phyloP scores from a whole-genome alignment of 2,888 invertebrate genomes.

The Oxyteleia sp. region DNA sequence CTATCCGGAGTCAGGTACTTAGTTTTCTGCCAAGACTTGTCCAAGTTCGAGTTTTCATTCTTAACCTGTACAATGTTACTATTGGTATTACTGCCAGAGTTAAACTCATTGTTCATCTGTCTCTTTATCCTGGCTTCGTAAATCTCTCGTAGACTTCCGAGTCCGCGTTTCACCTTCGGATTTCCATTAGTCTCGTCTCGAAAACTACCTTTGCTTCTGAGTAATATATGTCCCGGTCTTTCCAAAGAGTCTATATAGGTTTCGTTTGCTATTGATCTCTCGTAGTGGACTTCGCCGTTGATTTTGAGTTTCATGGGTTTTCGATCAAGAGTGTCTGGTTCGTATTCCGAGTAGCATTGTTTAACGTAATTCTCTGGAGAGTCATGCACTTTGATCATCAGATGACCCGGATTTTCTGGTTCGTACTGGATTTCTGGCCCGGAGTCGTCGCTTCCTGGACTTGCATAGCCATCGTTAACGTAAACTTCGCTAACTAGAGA shows the following conservation, averaged over 20 bases:
- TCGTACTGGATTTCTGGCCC: slow-evolving; percentile 89
- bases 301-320: slow-evolving; percentile 90
- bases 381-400: slow-evolving; percentile 95
- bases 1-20: slow-evolving; percentile 90
- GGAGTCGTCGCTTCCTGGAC: slow-evolving; percentile 88
- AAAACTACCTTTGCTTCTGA: slow-evolving; percentile 92
- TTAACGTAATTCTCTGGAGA: slow-evolving; percentile 92
- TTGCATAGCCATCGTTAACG: slow-evolving; percentile 91
- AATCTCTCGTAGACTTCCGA: slow-evolving; percentile 92
- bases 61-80: slow-evolving; percentile 72
- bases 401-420: slow-evolving; percentile 91
- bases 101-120: slow-evolving; percentile 70
- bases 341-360: slow-evolving; percentile 94
- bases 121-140: slow-evolving; percentile 89
- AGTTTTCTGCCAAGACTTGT: slow-evolving; percentile 81
- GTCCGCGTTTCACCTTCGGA: slow-evolving; percentile 88
- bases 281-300: slow-evolving; percentile 84
- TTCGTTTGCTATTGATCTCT: slow-evolving; percentile 86
- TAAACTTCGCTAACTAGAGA: slow-evolving; percentile 93
- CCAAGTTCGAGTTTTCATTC: slow-evolving; percentile 60
- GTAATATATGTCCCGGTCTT: slow-evolving; percentile 89
- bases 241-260: slow-evolving; percentile 89
- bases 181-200: slow-evolving; percentile 88
- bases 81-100: slow-evolving; percentile 10
- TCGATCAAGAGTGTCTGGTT: slow-evolving; percentile 95